A percentile compares a stretch with the other conserved stretches of the same genome.
Conservation (phyloP, 2,888 invertebrate genomes). For the Furcula furcula region DNA sequence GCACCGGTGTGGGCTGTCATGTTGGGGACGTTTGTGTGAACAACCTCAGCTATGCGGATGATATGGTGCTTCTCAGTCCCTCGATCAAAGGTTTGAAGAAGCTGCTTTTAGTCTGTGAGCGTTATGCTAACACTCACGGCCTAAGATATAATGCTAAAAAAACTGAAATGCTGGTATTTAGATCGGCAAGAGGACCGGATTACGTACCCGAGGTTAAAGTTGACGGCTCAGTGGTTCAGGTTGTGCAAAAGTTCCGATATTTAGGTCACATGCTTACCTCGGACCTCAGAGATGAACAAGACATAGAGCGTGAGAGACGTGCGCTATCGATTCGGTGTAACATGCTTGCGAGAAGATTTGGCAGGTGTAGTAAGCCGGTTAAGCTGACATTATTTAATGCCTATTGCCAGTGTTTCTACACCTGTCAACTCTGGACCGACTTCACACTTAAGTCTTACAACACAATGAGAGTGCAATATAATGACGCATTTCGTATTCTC, state of each 20-base stretch:
- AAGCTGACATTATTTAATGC: not conserved
- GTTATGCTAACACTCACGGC: constrained; percentile 3
- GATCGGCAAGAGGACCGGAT: constrained; percentile 5
- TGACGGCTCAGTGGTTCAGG: not conserved
- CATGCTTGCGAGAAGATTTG: constrained; percentile 6
- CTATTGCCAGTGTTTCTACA: constrained; percentile 1
- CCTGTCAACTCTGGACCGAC: not conserved
- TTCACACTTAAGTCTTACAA: not conserved
- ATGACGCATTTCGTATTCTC: too few relatives aligned
- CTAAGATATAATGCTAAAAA: constrained; percentile 6
- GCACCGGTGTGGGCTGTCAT: constrained; percentile 5
- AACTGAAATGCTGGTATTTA: constrained; percentile 5
- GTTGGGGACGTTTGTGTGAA: constrained; percentile 5
- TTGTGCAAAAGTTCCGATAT: constrained; percentile 2
- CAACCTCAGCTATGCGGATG: constrained; percentile 9
- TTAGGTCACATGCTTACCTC: constrained; percentile 1
- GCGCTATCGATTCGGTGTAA: constrained; percentile 3
- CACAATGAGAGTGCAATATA: not conserved
- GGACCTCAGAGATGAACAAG: constrained; percentile 2
- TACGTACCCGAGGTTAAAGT: not conserved
- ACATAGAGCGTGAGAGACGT: not conserved
- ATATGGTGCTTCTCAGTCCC: too few relatives aligned
- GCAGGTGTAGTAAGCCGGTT: not conserved
- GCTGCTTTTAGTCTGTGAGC: constrained; percentile 5
- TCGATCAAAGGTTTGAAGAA: constrained; percentile 1